Conservation (phyloP, 2,797 vertebrate species). For the Epinephelus malabaricus region DNA sequence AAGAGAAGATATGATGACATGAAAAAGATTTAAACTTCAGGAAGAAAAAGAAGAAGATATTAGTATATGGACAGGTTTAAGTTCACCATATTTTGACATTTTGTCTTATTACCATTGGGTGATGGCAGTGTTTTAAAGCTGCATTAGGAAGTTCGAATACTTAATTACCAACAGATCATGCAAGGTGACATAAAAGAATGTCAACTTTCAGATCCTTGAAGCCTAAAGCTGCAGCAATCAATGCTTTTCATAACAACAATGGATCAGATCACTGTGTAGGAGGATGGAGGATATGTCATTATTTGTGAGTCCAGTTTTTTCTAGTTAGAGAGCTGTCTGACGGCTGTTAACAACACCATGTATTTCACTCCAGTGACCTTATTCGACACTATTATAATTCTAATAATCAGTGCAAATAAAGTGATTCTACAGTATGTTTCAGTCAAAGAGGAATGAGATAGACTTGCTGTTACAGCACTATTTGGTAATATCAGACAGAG, state of each 20-base stretch:
- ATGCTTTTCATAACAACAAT: background rate
- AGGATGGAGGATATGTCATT: background rate
- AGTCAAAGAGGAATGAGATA: background rate
- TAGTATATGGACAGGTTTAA: background rate
- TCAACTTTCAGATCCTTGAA: background rate
- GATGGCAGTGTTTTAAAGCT: background rate
- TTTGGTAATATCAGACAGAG: background rate
- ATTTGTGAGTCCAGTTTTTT: background rate
- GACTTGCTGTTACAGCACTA: background rate
- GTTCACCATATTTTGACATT: background rate
- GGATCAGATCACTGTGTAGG: background rate
- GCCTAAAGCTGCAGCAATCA: background rate
- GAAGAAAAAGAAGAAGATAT: background rate
- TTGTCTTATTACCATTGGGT: background rate
- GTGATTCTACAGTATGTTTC: background rate
- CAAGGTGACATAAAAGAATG: background rate
- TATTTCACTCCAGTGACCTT: background rate
- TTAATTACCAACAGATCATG: background rate
- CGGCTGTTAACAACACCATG: background rate
- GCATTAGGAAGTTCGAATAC: background rate
- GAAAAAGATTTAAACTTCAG: constrained; percentile 5
- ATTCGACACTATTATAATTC: background rate
- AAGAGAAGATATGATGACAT: background rate
- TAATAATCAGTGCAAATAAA: background rate
- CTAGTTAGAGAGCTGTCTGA: background rate